Evolutionary conservation across 2,888 invertebrate genomes (phyloP).

Genomic region (Julus scandinavius): DNA sequence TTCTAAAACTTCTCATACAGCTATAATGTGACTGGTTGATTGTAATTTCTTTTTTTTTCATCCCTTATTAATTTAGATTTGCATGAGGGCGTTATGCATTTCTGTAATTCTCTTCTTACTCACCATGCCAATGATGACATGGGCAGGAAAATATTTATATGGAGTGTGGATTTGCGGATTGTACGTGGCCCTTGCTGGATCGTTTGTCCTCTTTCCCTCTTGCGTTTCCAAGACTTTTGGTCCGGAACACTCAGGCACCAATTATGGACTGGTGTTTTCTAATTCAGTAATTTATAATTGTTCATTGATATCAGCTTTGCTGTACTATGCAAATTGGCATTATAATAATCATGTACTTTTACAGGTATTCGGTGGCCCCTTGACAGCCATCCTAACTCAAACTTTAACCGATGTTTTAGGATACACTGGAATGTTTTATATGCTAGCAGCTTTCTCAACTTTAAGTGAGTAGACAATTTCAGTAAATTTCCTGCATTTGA

Average conservation of each 20-base stretch:
- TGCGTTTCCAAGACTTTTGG: conserved; percentile 65
- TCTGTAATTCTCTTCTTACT: conserved; percentile 60
- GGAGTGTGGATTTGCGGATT: conserved; percentile 64
- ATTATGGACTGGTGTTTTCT: conserved; percentile 64
- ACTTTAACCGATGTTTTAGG: conserved; percentile 27
- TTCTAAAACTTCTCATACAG: not conserved
- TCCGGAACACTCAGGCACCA: conserved; percentile 62
- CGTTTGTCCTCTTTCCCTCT: conserved; percentile 65
- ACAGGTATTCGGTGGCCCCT: conserved; percentile 55
- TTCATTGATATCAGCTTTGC: conserved; percentile 47
- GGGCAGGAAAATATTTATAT: conserved; percentile 62
- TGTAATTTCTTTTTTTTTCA: too few relatives aligned
- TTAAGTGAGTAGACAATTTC: conserved; percentile 39
- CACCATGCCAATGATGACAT: conserved; percentile 61
- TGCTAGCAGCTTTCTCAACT: conserved; percentile 47
- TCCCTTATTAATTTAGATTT: conserved; percentile 50
- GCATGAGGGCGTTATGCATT: conserved; percentile 60
- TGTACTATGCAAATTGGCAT: not conserved
- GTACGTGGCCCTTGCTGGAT: conserved; percentile 64
- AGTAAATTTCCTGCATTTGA: not conserved
- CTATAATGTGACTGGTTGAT: too few relatives aligned
- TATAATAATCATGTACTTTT: not conserved
- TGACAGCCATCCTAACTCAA: conserved; percentile 47
- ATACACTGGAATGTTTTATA: conserved; percentile 52
- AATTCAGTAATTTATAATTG: conserved; percentile 61